A percentile compares a stretch with the other conserved stretches of the same genome.
These are phyloP conservation scores for Pristionchus japonicus DNA, from an alignment of 2,888 invertebrate genomes.

Conservation along the genomic window DNA sequence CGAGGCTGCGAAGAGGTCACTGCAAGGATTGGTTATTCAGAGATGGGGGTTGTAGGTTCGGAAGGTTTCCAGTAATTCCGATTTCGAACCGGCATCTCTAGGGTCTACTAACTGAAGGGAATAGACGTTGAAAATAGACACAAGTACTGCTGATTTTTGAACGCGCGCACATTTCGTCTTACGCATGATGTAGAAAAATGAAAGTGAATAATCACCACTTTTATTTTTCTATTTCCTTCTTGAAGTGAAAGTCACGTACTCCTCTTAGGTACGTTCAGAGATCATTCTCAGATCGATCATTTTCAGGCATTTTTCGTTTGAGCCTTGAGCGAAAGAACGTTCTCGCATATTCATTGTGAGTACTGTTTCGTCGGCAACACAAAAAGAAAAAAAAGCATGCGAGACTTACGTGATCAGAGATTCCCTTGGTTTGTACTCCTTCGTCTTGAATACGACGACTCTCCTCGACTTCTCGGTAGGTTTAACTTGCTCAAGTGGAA, in stretches of 20 bases:
- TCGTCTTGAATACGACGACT: conserved; percentile 59
- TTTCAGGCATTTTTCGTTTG: background rate
- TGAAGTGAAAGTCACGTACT: background rate
- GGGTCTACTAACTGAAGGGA: too few species aligned
- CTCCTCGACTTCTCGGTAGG: background rate
- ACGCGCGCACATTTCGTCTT: too few species aligned
- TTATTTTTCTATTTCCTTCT: background rate
- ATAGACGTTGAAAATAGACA: too few species aligned
- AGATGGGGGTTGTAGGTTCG: too few species aligned
- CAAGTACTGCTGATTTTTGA: too few species aligned
- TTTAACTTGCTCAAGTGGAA: background rate
- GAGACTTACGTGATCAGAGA: conserved; percentile 64
- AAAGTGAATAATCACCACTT: background rate
- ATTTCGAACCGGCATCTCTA: too few species aligned
- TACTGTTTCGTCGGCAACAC: background rate
- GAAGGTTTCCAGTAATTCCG: too few species aligned
- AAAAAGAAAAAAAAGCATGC: background rate
- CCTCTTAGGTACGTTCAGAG: background rate
- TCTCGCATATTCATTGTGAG: too few species aligned
- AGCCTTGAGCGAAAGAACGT: too few species aligned
- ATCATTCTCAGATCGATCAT: background rate
- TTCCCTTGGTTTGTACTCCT: conserved; percentile 62
- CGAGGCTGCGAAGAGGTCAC: conserved; percentile 51
- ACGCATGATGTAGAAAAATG: too few species aligned
- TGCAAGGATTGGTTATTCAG: background rate